Evolutionary conservation across 35 echinoderm and acorn worm genomes (phyloP), one percentile per base, ranked within the genome.

Genomic region (Acanthaster planci): DNA sequence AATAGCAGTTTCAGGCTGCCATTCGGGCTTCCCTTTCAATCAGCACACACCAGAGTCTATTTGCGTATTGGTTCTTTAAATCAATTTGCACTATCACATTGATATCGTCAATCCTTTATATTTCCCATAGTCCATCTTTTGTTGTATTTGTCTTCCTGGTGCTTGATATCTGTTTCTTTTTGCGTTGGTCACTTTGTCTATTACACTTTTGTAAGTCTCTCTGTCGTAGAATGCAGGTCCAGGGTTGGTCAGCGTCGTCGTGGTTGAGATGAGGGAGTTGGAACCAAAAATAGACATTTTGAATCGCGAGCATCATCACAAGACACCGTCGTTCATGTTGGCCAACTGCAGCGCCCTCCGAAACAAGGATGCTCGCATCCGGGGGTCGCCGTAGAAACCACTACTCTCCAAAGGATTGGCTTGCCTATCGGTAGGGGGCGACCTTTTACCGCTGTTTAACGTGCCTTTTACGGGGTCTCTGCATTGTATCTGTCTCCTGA

Each of bases 371-470:
- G 57, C 26, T 29, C 21, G 30, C 26, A 60, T 60, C 57, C 29
- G 23, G 22, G 64, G 64, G 64, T 72, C 34, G 64, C 26, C 64
- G 30, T 72, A 26, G 64, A 31, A 72, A 72, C 64, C 44, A 3
- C 79, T 81, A 52, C 79, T 81, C 79, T 81, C 79, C 79, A 52
- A 32, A 21, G 19, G 26, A 44, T 51, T 81, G 2, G 32, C 19
- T 53, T 81, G 42, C 42, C 77, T 79, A 26, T 51, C 51, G 5
- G 40, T 51, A 17, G 40, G 40, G 22, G 40, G 40, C 7, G 39
- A 44, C 52, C 79, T 42, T 81, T 81, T 81, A 18, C 79, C 79
- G 40, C 40, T 81, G 51, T 81, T 81, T 52, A 81, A 81, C 32
- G 52, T 32, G 12, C 79, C 79, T 27, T 52, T n/a, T 6, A 44